phyloP scores from a whole-genome alignment of 1,140 invertebrate genomes.

The Pogonomyrmex barbatus region DNA sequence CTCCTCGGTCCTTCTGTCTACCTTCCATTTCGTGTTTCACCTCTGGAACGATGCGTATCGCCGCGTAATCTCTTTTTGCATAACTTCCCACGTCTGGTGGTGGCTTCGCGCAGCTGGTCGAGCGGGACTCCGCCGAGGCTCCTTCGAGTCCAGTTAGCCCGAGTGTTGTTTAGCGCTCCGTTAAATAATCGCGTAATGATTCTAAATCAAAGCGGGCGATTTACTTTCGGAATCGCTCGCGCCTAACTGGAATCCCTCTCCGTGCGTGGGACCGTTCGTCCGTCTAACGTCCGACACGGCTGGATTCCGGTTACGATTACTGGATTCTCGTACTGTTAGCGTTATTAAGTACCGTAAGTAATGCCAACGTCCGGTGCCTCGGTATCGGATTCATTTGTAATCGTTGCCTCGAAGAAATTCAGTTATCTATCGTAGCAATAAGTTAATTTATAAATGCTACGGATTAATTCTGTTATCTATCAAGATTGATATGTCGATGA shows the following conservation, averaged over 20 bases:
- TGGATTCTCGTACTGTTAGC: constrained; percentile 52
- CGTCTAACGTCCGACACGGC: constrained; percentile 40
- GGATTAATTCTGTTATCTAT: constrained; percentile 31
- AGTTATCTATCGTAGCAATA: neutral
- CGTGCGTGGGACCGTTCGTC: constrained; percentile 51
- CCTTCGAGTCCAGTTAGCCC: constrained; percentile 67
- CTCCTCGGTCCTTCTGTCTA: constrained; percentile 11
- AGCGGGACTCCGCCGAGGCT: constrained; percentile 52
- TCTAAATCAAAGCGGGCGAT: constrained; percentile 20
- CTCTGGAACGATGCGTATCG: constrained; percentile 50
- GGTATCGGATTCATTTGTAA: constrained; percentile 33
- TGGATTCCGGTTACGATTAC: constrained; percentile 64
- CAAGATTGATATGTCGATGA: neutral
- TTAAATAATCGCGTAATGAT: constrained; percentile 68
- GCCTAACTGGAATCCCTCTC: constrained; percentile 43
- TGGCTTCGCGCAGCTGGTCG: constrained; percentile 21
- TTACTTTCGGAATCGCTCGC: constrained; percentile 62
- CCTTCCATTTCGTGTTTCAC: constrained; percentile 32
- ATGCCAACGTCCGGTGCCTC: constrained; percentile 22
- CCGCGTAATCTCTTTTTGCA: constrained; percentile 71
- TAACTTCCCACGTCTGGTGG: constrained; percentile 76
- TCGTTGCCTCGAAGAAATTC: neutral
- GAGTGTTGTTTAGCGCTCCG: constrained; percentile 70
- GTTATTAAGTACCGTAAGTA: constrained; percentile 60
- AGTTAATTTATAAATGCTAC: constrained; percentile 29